These are phyloP conservation scores for Apantesis nais DNA, from an alignment of 2,888 invertebrate species.

Conservation along the genomic window DNA sequence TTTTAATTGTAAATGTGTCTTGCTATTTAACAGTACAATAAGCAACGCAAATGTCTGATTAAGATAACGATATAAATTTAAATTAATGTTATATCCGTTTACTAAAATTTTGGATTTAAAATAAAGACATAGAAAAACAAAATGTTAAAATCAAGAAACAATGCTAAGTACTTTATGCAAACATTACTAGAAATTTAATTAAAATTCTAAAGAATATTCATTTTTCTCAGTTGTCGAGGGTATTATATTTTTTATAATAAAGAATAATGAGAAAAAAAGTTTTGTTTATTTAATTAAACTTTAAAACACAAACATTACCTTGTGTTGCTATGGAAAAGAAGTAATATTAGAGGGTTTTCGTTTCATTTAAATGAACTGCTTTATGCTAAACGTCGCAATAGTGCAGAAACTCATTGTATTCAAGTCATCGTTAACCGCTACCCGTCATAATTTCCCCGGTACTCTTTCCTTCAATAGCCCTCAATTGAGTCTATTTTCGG, in stretches of 20 bases:
- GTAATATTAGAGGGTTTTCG: neutral
- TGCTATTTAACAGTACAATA: neutral
- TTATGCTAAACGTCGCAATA: neutral
- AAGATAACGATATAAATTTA: neutral
- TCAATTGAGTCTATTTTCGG: neutral
- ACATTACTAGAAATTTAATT: neutral
- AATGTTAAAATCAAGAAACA: neutral
- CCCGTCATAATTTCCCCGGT: neutral
- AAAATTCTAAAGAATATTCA: constrained; percentile 3
- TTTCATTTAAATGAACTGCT: neutral
- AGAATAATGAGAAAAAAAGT: constrained; percentile 6
- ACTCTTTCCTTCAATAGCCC: neutral
- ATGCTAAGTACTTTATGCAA: neutral
- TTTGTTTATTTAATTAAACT: constrained; percentile 1
- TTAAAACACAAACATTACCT: neutral
- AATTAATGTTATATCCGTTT: neutral
- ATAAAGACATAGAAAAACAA: neutral
- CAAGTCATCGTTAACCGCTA: neutral
- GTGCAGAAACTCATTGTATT: neutral
- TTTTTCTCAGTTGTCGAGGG: neutral
- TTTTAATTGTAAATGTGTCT: neutral
- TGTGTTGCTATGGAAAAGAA: neutral
- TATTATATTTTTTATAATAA: neutral
- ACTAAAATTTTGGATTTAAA: neutral
- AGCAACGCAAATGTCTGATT: neutral